phyloP scores from a whole-genome alignment of 2,888 invertebrate genomes.

The Aleiodes alternator region DNA sequence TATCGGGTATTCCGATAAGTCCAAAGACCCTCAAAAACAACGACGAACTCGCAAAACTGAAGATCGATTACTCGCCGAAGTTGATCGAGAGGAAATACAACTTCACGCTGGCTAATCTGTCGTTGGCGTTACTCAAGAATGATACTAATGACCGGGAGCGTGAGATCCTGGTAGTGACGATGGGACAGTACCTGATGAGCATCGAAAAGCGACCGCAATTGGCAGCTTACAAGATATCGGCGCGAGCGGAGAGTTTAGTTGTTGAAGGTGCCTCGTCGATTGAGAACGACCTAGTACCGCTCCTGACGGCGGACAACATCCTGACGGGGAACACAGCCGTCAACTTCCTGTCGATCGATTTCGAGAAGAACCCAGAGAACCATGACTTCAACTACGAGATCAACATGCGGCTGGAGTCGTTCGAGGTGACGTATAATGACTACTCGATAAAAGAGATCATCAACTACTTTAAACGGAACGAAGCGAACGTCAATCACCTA shows the following conservation, averaged over 20 bases:
- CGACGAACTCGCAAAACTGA: constrained; percentile 76
- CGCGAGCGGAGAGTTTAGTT: constrained; percentile 85
- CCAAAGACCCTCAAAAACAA: constrained; percentile 77
- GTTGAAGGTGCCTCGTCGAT: constrained; percentile 83
- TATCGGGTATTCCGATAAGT: constrained; percentile 81
- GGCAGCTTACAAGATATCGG: constrained; percentile 83
- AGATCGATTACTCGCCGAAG: constrained; percentile 77
- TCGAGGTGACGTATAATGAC: constrained; percentile 88
- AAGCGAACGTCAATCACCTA: constrained; percentile 76
- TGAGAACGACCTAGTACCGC: constrained; percentile 84
- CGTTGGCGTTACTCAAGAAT: constrained; percentile 82
- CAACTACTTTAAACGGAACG: constrained; percentile 81
- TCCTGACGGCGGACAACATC: constrained; percentile 81
- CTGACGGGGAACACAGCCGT: constrained; percentile 79
- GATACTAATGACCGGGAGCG: constrained; percentile 72
- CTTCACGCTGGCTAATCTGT: constrained; percentile 85
- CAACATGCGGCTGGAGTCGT: constrained; percentile 82
- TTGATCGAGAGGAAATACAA: constrained; percentile 83
- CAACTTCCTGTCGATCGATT: constrained; percentile 84
- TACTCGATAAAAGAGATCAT: constrained; percentile 84
- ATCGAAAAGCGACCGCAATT: constrained; percentile 82
- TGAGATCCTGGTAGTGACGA: constrained; percentile 83
- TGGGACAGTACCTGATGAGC: constrained; percentile 84
- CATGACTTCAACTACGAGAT: constrained; percentile 83
- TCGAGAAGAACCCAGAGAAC: constrained; percentile 83